Base-by-base conservation (phyloP, 2,888 invertebrate species). In the Callinectes sapidus region DNA sequence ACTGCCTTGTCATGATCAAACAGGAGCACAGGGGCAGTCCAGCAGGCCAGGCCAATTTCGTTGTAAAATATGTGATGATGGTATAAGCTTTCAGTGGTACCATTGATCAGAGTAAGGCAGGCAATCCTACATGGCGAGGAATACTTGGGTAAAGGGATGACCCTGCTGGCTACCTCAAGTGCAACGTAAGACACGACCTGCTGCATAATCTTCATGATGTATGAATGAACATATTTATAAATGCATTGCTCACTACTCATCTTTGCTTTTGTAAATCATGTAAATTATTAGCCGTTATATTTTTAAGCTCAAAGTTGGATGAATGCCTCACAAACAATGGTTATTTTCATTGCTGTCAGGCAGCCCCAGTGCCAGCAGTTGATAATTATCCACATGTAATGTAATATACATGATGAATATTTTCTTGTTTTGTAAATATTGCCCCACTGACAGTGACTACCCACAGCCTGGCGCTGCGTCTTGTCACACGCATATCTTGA, bases 231-330 rank as follows among this genome's bases (percentile, higher is more conserved):
- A 61, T 23, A 18, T 23, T 61, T 10, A 61, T 61, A 23, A 61
- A 61, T 23, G 10, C 61, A 61, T 61, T 61, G 61, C 61, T 61
- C 61, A 61, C 28, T 90, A 90, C 66, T 66, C 35, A 90, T 18
- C 16, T 90, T 66, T 90, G 66, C 66, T 28, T 89, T 28, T 89
- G 55, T 89, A 18, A n/a, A 61, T 55, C 32, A 16, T 89, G 61
- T 89, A 89, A n/a, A 61, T 89, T n/a, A 55, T 28, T 48, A 48
- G 10, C 48, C 48, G 6, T 28, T 61, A 66, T 61, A 28, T 61
- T 55, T 89, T 55, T 89, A 16, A 85, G n/a, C 28, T 85, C 85
- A n/a, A n/a, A 3, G 85, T 85, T 39, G 32, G 16, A 85, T 85
- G 39, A 35, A n/a, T 85, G 85, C 13, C 61, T 61, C 18, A 61